Conservation (phyloP, 2,113 vertebrate species). For the Oceanites oceanicus region DNA sequence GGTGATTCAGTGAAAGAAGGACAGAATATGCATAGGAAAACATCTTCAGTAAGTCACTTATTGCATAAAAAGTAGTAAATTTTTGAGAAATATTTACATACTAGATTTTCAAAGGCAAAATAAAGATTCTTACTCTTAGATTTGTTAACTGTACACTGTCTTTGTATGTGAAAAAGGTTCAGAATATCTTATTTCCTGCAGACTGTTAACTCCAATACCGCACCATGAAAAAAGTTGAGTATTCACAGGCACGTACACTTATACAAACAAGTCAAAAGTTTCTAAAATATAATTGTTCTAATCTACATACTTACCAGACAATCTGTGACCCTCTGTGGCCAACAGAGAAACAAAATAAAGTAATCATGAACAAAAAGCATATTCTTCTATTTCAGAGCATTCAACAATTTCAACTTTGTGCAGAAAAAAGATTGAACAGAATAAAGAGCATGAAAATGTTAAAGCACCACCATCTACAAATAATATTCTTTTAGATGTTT, state of each 20-base stretch:
- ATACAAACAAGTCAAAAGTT: not conserved
- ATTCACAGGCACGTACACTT: not conserved
- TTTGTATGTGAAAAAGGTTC: not conserved
- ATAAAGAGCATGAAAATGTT: not conserved
- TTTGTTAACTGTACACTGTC: not conserved
- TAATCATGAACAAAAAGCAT: conserved; percentile 14
- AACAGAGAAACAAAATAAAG: conserved; percentile 57
- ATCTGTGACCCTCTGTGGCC: conserved; percentile 61
- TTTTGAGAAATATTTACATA: not conserved
- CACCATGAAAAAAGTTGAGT: not conserved
- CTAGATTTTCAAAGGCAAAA: not conserved
- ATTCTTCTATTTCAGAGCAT: not conserved
- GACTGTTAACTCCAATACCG: not conserved
- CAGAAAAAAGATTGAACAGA: not conserved
- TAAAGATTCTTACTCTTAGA: not conserved
- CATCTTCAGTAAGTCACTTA: not conserved
- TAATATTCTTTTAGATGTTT: not conserved
- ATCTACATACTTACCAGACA: conserved; percentile 39
- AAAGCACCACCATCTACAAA: not conserved
- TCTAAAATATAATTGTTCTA: not conserved
- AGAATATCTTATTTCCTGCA: not conserved
- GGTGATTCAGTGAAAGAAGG: not conserved
- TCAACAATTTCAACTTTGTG: not conserved
- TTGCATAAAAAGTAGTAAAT: not conserved
- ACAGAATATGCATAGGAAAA: not conserved